These are phyloP conservation scores for Atethmia centrago DNA, from an alignment of 2,888 invertebrate genomes.

Conservation along the genomic window DNA sequence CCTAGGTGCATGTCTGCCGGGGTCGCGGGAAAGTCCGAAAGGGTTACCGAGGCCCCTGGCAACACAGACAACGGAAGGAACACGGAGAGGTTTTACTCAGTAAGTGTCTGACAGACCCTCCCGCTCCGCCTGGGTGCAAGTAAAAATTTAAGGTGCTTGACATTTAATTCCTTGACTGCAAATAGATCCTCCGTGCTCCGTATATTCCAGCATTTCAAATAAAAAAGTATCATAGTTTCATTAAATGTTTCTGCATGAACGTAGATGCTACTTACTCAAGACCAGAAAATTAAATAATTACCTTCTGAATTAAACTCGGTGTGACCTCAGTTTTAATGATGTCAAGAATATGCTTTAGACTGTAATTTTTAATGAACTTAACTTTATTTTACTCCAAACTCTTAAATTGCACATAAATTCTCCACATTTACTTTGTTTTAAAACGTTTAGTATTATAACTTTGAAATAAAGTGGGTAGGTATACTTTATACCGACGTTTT, in stretches of 20 bases:
- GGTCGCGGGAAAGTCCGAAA: too few species aligned
- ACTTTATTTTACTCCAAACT: not conserved
- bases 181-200: not conserved
- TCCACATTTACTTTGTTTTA: conserved; percentile 3
- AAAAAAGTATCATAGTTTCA: not conserved
- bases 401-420: conserved; percentile 18
- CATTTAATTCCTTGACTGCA: too few species aligned
- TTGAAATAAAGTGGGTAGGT: conserved; percentile 24
- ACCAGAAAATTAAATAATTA: not conserved
- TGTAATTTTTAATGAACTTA: conserved; percentile 32
- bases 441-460: conserved; percentile 30
- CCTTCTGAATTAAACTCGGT: not conserved
- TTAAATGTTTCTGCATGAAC: not conserved
- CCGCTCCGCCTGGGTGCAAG: too few species aligned
- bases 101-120: too few species aligned
- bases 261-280: not conserved
- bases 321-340: conserved; percentile 15
- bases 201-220: not conserved
- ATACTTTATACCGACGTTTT: conserved; percentile 20
- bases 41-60: too few species aligned
- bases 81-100: too few species aligned
- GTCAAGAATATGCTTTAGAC: not conserved
- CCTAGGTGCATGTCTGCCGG: too few species aligned
- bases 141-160: not conserved
- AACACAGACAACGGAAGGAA: too few species aligned